A percentile compares a stretch with the other conserved stretches of the same genome.
Evolutionary conservation across 2,888 invertebrate genomes (phyloP).

Genomic region (Drymonia ruficornis): DNA sequence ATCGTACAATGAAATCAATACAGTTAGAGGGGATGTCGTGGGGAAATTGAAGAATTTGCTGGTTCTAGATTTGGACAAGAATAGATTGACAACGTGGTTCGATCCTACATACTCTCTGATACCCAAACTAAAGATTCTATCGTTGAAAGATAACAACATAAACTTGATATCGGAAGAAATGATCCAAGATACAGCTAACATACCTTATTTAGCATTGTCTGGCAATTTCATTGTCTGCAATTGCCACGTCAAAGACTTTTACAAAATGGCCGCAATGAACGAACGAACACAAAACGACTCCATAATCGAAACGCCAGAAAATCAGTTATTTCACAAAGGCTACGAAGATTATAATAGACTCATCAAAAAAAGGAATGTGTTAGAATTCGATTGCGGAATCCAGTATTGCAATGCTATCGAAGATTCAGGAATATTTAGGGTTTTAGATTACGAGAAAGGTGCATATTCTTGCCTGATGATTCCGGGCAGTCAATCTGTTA

Average conservation of each 20-base stretch:
- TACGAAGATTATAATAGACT: slow-evolving; percentile 47
- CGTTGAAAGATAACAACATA: slow-evolving; percentile 81
- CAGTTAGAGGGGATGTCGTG: slow-evolving; percentile 54
- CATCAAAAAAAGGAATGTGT: slow-evolving; percentile 39
- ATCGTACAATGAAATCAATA: slow-evolving; percentile 76
- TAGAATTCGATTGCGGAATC: slow-evolving; percentile 30
- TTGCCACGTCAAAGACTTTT: slow-evolving; percentile 81
- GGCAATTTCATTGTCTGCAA: slow-evolving; percentile 86
- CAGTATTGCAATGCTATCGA: slow-evolving; percentile 27
- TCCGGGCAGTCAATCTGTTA: slow-evolving; percentile 37
- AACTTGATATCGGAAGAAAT: slow-evolving; percentile 83
- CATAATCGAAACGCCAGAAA: neutral
- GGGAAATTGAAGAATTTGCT: slow-evolving; percentile 63
- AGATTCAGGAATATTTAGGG: slow-evolving; percentile 43
- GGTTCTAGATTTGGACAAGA: slow-evolving; percentile 79
- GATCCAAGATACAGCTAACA: slow-evolving; percentile 77
- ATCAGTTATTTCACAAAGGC: slow-evolving; percentile 43
- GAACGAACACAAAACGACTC: slow-evolving; percentile 20
- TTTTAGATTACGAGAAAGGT: slow-evolving; percentile 52
- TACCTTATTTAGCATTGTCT: slow-evolving; percentile 79
- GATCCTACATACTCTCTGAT: slow-evolving; percentile 62
- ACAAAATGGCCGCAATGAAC: slow-evolving; percentile 62
- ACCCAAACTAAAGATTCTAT: slow-evolving; percentile 66
- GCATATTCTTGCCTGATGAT: slow-evolving; percentile 54
- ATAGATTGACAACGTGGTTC: slow-evolving; percentile 85